Evolutionary conservation across 2,888 invertebrate genomes (phyloP), one percentile per base, ranked within the genome.

Genomic region (Pachymerium ferrugineum): DNA sequence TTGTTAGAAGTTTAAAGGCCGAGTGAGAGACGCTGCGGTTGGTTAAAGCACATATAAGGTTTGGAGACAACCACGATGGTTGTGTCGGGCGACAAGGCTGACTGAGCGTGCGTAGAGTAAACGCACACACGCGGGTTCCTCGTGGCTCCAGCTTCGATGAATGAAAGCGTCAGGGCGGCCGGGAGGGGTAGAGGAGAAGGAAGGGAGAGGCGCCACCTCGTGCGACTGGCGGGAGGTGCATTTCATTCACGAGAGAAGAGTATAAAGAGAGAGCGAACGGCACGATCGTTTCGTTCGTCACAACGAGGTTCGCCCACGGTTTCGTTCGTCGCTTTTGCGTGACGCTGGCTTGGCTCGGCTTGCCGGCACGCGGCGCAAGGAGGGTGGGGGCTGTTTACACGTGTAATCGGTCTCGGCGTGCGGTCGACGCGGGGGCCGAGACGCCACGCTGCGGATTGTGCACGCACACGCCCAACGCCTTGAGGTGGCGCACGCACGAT

Each of bases 401-500:
- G 47, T 47, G 47, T 47, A 47, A 47, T 47, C 47, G 47, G 47
- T 47, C 47, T 47, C 47, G 47, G 47, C 47, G 47, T 47, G 47
- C 47, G 47, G 47, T 47, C 47, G 47, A 47, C 47, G 47, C 47
- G 47, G 47, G 47, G 47, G 47, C 47, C 47, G 47, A 47, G 47
- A 16, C 47, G 47, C 47, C 47, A 47, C 47, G 47, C 47, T 47
- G 47, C 47, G 47, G 47, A 47, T 47, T 47, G 47, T 8, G 47
- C 47, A 47, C 47, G 68, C 68, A 29, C 68, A 68, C 68, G 68
- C 68, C 29, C 29, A 28, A n/a, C 68, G 30, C 68, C 29, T 68
- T 68, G 29, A 68, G 68, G 68, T 68, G 68, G 68, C 68, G 68
- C 68, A 68, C 68, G 68, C 68, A 68, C 68, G 68, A 68, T 68